Percentiles rank a stretch among this genome's conserved stretches.
phyloP scores from a whole-genome alignment of 2,113 vertebrate genomes.

The Pongo abelii region DNA sequence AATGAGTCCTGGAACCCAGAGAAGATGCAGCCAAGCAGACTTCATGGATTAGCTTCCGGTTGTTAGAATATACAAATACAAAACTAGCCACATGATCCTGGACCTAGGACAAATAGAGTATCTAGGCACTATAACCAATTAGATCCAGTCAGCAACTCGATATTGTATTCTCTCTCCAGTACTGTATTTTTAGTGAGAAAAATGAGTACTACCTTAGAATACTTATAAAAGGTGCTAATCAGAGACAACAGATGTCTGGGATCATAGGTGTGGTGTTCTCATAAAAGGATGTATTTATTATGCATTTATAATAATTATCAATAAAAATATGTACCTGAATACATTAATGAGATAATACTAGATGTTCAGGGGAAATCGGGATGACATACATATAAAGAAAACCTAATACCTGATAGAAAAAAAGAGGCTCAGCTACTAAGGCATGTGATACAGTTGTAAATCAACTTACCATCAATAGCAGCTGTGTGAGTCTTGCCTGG shows the following conservation, averaged over 20 bases:
- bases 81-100: neutral
- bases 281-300: neutral
- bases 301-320: neutral
- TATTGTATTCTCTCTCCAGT: conserved; percentile 11
- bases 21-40: neutral
- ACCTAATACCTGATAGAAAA: neutral
- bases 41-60: neutral
- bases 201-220: conserved; percentile 34
- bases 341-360: conserved; percentile 2
- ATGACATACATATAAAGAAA: neutral
- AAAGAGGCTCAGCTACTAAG: neutral
- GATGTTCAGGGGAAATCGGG: neutral
- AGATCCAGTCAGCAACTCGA: neutral
- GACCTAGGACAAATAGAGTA: neutral
- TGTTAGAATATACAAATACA: neutral
- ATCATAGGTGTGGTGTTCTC: neutral
- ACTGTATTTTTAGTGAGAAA: neutral
- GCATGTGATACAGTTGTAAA: neutral
- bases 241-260: neutral
- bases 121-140: neutral
- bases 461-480: conserved; percentile 93
- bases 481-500: conserved; percentile 97
- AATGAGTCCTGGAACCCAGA: neutral
- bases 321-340: conserved; percentile 23
- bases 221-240: neutral